Conservation (phyloP, 2,797 vertebrate genomes). For the Sebastiscus tertius region DNA sequence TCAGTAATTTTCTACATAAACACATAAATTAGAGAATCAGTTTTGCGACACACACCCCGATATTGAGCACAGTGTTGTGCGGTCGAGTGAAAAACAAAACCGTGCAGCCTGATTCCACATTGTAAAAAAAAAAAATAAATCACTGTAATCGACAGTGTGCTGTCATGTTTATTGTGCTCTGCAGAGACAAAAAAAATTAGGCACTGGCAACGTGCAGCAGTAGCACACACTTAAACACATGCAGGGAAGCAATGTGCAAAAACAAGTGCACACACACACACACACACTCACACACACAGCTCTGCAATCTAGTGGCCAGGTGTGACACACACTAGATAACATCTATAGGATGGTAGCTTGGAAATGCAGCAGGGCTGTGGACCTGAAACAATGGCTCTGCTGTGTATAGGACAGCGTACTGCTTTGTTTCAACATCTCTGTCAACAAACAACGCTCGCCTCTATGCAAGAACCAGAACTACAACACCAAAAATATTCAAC, state of each 20-base stretch:
- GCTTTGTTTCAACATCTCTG: constrained; percentile 38
- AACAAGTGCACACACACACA: neutral
- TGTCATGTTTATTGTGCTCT: constrained; percentile 28
- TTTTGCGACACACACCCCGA: neutral
- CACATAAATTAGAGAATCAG: neutral
- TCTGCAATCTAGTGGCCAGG: constrained; percentile 51
- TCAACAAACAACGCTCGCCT: constrained; percentile 16
- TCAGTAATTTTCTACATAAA: neutral
- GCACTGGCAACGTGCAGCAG: constrained; percentile 1
- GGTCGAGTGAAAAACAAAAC: neutral
- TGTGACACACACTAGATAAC: constrained; percentile 64
- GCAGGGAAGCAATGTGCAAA: constrained; percentile 4
- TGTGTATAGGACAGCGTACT: constrained; percentile 20
- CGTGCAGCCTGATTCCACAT: neutral
- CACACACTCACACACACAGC: neutral
- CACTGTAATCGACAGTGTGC: constrained; percentile 10
- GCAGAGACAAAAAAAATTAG: constrained; percentile 21
- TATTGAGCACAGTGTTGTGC: neutral
- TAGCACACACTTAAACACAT: constrained; percentile 2
- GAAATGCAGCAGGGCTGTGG: constrained; percentile 47
- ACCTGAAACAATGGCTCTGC: constrained; percentile 60
- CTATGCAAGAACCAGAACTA: constrained; percentile 13
- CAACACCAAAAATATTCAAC: constrained; percentile 43
- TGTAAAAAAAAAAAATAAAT: neutral
- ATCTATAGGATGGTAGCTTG: constrained; percentile 57